phyloP scores from a whole-genome alignment of 2,797 vertebrate genomes.

The Tinamus major region DNA sequence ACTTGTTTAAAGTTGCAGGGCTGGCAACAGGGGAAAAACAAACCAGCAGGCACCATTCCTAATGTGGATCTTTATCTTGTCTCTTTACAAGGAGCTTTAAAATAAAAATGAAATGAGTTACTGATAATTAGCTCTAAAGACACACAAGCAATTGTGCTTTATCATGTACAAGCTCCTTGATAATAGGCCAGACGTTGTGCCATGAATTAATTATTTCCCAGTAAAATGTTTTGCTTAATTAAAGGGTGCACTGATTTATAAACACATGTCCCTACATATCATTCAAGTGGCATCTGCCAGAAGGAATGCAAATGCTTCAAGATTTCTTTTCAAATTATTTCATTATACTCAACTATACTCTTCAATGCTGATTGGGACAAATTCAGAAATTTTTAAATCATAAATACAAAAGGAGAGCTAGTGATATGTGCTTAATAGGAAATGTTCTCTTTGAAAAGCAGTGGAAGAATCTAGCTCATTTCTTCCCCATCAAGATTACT shows the following conservation, averaged over 20 bases:
- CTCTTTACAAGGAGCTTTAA: constrained; percentile 45
- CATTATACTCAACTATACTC: constrained; percentile 57
- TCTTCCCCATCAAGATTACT: not conserved
- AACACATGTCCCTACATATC: constrained; percentile 66
- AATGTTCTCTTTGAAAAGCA: constrained; percentile 41
- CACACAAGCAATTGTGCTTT: constrained; percentile 74
- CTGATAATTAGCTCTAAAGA: constrained; percentile 78
- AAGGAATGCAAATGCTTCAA: constrained; percentile 38
- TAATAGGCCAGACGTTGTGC: constrained; percentile 74
- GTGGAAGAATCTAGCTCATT: not conserved
- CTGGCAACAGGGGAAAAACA: not conserved
- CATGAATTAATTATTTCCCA: constrained; percentile 80
- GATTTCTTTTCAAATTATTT: constrained; percentile 70
- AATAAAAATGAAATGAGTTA: constrained; percentile 67
- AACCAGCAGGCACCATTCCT: not conserved
- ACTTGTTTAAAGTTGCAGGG: not conserved
- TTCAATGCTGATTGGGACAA: constrained; percentile 73
- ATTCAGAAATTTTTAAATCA: constrained; percentile 77
- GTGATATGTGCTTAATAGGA: constrained; percentile 64
- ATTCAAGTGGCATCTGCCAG: constrained; percentile 67
- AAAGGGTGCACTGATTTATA: constrained; percentile 81
- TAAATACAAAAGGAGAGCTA: constrained; percentile 67
- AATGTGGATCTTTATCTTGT: constrained; percentile 47
- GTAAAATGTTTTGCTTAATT: constrained; percentile 84
- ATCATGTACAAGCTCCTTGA: constrained; percentile 70